Base-by-base conservation (phyloP, 2,888 invertebrate genomes). In the Chymomyza amoena region DNA sequence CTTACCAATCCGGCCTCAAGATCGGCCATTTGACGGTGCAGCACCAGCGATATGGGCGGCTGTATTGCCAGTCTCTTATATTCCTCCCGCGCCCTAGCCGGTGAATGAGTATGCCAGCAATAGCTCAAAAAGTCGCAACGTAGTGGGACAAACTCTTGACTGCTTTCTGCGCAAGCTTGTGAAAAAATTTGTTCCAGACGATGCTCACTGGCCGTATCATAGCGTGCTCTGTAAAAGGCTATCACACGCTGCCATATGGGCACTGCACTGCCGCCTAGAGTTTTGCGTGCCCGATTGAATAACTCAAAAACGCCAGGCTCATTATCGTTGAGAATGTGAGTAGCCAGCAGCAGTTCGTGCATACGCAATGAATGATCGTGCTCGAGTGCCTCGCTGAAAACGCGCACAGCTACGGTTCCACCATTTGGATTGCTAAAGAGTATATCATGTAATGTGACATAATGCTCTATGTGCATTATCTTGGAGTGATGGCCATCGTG, bases 41-140 rank as follows among this genome's bases (percentile, higher is more conserved):
- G 89, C 61, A 94, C 93, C 61, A 94, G 83, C 0, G 83, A 85
- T 93, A 94, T 56, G 15, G 93, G 92, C 0, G 95, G 95, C 57
- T 94, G 93, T 56, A 93, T 91, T 13, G 93, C 93, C 60, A 96
- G 89, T 36, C 93, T 92, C 51, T 93, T 92, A 86, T 96, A 96
- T 36, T 93, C 90, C 66, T 93, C 92, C 66, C 96, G 93, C 0
- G 95, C 94, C 54, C 92, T 92, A 80, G 93, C 92, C 18, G 72
- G 66, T 1, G 81, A 81, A 16, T 80, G 61, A 95, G 78, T 70
- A 61, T 77, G 74, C 82, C 84, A 70, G 77, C 77, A 64, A 82
- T 79, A 87, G 15, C 73, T 45, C 45, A 92, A 61, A 64, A 87
- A 91, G 61, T 87, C 85, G 18, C 82, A 78, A 15, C 91, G 89